Percentiles rank a stretch among this genome's conserved stretches.
These are phyloP conservation scores for Temnothorax rugatulus DNA, from an alignment of 2,888 invertebrate genomes.

Conservation along the genomic window DNA sequence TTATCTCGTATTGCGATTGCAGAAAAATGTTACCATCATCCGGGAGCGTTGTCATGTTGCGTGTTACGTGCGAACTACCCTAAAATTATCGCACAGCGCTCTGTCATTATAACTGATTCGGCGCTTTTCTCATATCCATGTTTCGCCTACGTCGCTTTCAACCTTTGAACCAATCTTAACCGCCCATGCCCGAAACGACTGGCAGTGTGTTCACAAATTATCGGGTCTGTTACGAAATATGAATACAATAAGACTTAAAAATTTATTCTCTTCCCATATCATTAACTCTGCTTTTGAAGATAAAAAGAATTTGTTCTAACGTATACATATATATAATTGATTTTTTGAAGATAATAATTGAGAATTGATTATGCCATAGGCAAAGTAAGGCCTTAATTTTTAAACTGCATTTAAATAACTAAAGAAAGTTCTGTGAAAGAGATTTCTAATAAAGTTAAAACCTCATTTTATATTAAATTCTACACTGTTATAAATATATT, in stretches of 20 bases:
- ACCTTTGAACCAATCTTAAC: slow-evolving; percentile 43
- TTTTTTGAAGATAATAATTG: neutral
- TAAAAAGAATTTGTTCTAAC: neutral
- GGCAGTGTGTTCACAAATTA: slow-evolving; percentile 47
- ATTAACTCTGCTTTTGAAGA: neutral
- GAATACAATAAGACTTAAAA: slow-evolving; percentile 27
- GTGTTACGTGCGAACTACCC: slow-evolving; percentile 52
- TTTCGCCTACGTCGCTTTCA: slow-evolving; percentile 31
- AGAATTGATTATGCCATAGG: neutral
- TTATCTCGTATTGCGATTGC: slow-evolving; percentile 20
- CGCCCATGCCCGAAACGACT: slow-evolving; percentile 41
- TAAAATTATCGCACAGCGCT: slow-evolving; percentile 54
- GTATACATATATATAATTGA: neutral
- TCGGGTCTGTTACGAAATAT: slow-evolving; percentile 26
- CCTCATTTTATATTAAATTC: neutral
- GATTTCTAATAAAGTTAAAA: neutral
- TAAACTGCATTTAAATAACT: neutral
- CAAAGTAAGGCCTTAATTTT: neutral
- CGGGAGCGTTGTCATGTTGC: slow-evolving; percentile 44
- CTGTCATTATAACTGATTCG: slow-evolving; percentile 53
- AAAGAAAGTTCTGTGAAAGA: neutral
- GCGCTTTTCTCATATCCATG: slow-evolving; percentile 30
- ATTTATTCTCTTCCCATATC: neutral
- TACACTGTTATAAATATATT: no score
- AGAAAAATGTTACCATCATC: slow-evolving; percentile 41